Base-by-base conservation (phyloP, 2,888 invertebrate species). In the Augiades crinisus region DNA sequence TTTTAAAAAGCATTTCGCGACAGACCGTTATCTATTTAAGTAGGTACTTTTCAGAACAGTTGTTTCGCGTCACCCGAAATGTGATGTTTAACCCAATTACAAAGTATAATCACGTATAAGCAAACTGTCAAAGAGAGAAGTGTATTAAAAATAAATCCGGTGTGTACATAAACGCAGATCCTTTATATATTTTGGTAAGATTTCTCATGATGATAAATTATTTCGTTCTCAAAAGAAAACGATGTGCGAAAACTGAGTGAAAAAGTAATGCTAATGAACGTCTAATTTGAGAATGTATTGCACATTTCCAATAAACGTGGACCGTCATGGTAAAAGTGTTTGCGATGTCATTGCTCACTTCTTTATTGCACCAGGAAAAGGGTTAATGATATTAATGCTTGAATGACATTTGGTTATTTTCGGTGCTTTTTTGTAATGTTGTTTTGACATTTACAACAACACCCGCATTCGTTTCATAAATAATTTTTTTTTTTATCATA, bases 1-100 rank as follows among this genome's bases (percentile, higher is more conserved):
- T 53, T 3, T 12, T 53, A 17, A 37, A 43, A 50, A 27, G 24
- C 19, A 19, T 43, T 43, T 36, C 47, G 46, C 19, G 10, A 10
- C 17, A 49, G 12, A 19, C 27, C 17, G 13, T n/a, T n/a, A 33
- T 24, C 41, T 34, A n/a, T n/a, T n/a, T n/a, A 14, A 47, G 41
- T 31, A 16, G 2, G 12, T 40, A 7, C 34, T 24, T 40, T 21
- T 33, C 13, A 41, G 16, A 41, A 34, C 10, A 34, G 10, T 49
- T n/a, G n/a, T 30, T 19, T 44, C 10, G n/a, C n/a, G n/a, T n/a
- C n/a, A n/a, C n/a, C n/a, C n/a, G n/a, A n/a, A n/a, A n/a, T n/a
- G n/a, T n/a, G n/a, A n/a, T n/a, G n/a, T n/a, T n/a, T n/a, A n/a
- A n/a, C n/a, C n/a, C n/a, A n/a, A n/a, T n/a, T n/a, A n/a, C n/a